phyloP scores from a whole-genome alignment of 2,888 invertebrate genomes.

The Tolmerus cingulatus region DNA sequence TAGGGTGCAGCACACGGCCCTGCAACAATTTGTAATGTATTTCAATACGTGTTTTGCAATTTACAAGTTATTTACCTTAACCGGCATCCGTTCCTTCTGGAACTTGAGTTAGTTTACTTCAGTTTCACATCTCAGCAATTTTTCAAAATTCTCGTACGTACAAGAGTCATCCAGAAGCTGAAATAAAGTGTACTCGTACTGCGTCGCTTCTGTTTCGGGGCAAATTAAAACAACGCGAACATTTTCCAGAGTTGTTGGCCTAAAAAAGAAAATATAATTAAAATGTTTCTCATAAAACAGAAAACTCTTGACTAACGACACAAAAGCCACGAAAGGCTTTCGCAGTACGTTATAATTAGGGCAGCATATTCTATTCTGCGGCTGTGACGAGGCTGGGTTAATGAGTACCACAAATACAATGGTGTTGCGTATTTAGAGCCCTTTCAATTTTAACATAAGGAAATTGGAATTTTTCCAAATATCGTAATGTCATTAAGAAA shows the following conservation, averaged over 20 bases:
- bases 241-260: conserved; percentile 43
- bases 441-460: not conserved
- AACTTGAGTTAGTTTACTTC: conserved; percentile 28
- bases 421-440: not conserved
- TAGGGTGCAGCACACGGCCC: conserved; percentile 35
- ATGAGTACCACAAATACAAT: not conserved
- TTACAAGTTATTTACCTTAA: conserved; percentile 35
- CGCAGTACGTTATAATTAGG: not conserved
- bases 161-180: conserved; percentile 43
- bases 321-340: not conserved
- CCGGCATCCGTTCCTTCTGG: conserved; percentile 44
- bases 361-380: not conserved
- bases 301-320: not conserved
- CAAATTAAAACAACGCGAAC: conserved; percentile 34
- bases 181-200: conserved; percentile 46
- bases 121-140: conserved; percentile 35
- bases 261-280: conserved; percentile 16
- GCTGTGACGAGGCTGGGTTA: not conserved
- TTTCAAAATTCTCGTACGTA: conserved; percentile 42
- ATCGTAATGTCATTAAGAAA: not conserved
- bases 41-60: not conserved
- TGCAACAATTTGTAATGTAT: not conserved
- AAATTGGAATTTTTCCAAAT: not conserved
- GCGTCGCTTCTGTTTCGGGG: conserved; percentile 7
- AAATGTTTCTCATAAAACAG: not conserved